These are phyloP conservation scores for Lysiphlebus fabarum DNA, from an alignment of 1,140 invertebrate species.

Conservation along the genomic window DNA sequence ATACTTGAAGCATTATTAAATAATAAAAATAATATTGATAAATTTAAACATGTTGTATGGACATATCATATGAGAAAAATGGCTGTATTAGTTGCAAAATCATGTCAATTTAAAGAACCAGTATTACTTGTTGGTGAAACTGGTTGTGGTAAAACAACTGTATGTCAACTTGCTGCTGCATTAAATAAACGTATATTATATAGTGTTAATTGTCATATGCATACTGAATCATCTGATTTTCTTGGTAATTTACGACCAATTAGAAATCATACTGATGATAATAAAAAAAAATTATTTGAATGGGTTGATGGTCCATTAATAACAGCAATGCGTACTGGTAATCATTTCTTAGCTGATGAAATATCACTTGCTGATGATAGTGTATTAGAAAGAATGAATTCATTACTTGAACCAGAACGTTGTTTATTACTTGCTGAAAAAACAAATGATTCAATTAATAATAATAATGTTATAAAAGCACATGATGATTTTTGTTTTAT, in stretches of 20 bases:
- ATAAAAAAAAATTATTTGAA: conserved; percentile 78
- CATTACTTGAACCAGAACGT: conserved; percentile 90
- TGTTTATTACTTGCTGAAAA: conserved; percentile 90
- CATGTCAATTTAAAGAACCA: conserved; percentile 89
- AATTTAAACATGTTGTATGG: conserved; percentile 87
- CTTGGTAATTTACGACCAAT: conserved; percentile 92
- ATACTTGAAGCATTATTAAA: conserved; percentile 69
- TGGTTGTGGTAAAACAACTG: conserved; percentile 97
- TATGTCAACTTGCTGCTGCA: conserved; percentile 84
- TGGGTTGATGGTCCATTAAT: conserved; percentile 98
- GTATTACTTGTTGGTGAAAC: conserved; percentile 96
- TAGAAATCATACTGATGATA: conserved; percentile 60
- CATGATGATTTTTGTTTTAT: conserved; percentile 82
- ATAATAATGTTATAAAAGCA: conserved; percentile 66
- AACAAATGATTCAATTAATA: conserved; percentile 55
- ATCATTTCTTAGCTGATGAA: conserved; percentile 94
- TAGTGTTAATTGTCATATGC: conserved; percentile 96
- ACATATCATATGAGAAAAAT: conserved; percentile 87
- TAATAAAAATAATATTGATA: conserved; percentile 45
- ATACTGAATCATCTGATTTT: conserved; percentile 97
- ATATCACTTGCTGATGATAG: conserved; percentile 99
- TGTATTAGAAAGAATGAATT: conserved; percentile 96
- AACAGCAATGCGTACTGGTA: conserved; percentile 82
- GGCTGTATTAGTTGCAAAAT: conserved; percentile 87
- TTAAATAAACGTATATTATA: conserved; percentile 66